These are phyloP conservation scores for Platycheirus albimanus DNA, from an alignment of 2,888 invertebrate genomes.

Conservation along the genomic window DNA sequence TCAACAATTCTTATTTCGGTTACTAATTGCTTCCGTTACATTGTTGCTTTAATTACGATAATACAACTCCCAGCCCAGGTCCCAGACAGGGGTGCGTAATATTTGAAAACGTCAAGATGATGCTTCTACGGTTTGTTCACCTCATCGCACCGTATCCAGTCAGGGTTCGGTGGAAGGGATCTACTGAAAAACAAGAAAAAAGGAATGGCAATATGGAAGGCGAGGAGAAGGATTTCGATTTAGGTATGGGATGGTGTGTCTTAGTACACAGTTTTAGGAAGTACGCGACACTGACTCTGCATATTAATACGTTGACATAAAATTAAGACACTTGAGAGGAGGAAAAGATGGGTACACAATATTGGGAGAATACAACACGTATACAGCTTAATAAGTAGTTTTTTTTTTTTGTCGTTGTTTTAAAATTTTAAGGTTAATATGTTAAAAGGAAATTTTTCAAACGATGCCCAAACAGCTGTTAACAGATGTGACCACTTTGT, in stretches of 20 bases:
- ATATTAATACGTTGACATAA: conserved; percentile 40
- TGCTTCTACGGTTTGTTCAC: conserved; percentile 70
- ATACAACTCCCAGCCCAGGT: not conserved
- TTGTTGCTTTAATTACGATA: conserved; percentile 66
- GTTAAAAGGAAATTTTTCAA: conserved; percentile 24
- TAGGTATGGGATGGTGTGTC: conserved; percentile 43
- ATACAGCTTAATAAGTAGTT: not conserved
- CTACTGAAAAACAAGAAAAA: conserved; percentile 7
- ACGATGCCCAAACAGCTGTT: conserved; percentile 45
- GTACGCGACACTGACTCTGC: conserved; percentile 65
- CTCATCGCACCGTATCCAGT: conserved; percentile 70
- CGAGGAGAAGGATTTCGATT: conserved; percentile 8
- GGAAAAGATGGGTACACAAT: not conserved
- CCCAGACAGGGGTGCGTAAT: conserved; percentile 57
- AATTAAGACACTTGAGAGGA: conserved; percentile 22
- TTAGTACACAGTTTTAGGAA: conserved; percentile 63
- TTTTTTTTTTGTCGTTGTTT: too few relatives aligned
- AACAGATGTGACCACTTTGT: conserved; percentile 52
- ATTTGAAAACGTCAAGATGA: conserved; percentile 63
- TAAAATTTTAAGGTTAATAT: conserved; percentile 20
- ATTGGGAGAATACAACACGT: conserved; percentile 1
- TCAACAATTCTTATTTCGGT: conserved; percentile 63
- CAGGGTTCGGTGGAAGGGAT: conserved; percentile 5
- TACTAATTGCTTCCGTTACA: conserved; percentile 74
- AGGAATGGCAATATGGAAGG: conserved; percentile 2